Evolutionary conservation across 1,140 invertebrate species (phyloP).

Genomic region (Oscheius sp.): DNA sequence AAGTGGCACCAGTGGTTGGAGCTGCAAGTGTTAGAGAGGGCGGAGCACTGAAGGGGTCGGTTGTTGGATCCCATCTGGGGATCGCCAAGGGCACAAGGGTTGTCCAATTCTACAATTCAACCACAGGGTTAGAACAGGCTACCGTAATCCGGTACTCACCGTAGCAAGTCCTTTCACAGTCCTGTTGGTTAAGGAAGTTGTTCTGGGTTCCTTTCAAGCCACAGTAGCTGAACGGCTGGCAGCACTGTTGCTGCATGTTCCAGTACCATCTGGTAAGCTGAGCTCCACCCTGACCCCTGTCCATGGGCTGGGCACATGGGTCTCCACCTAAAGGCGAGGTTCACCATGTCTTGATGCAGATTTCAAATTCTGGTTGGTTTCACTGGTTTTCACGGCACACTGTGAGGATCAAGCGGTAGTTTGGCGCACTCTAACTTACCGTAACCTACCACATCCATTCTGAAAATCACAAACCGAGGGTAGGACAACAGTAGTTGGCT

Average conservation of each 20-base stretch:
- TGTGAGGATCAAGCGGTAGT: neutral
- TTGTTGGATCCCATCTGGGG: constrained; percentile 40
- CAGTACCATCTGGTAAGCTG: constrained; percentile 56
- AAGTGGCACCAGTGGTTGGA: constrained; percentile 54
- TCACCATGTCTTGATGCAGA: neutral
- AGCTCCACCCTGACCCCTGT: constrained; percentile 49
- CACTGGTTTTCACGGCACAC: constrained; percentile 25
- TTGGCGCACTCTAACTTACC: constrained; percentile 17
- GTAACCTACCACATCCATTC: constrained; percentile 9
- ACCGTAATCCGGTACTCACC: constrained; percentile 32
- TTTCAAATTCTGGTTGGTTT: constrained; percentile 21
- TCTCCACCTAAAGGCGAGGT: constrained; percentile 52
- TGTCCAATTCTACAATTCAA: constrained; percentile 47
- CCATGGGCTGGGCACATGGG: constrained; percentile 56
- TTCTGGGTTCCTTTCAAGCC: constrained; percentile 60
- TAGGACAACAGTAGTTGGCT: constrained; percentile 47
- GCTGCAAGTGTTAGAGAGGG: constrained; percentile 47
- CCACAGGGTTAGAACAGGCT: neutral
- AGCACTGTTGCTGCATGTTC: constrained; percentile 44
- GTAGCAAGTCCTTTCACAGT: constrained; percentile 52
- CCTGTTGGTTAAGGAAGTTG: constrained; percentile 52
- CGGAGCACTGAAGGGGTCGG: constrained; percentile 50
- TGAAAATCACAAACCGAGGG: constrained; percentile 36
- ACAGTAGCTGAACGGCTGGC: constrained; percentile 44
- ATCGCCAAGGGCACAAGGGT: constrained; percentile 46